Base-by-base conservation (phyloP, 2,888 invertebrate species). In the Lasioglossum oenotherae region DNA sequence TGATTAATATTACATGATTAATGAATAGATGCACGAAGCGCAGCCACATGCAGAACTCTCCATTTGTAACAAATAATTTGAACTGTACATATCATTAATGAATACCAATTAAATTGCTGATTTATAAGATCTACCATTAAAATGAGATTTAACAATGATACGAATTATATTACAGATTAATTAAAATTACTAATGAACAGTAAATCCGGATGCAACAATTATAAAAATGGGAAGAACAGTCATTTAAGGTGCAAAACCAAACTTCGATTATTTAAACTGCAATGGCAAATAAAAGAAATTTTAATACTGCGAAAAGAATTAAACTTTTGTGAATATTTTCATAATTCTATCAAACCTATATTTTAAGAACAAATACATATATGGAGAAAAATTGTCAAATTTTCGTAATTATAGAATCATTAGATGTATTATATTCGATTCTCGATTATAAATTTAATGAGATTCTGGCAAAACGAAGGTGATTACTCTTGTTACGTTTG, bases 401-500 rank as follows among this genome's bases (percentile, higher is more conserved):
- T 35, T 10, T 19, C 38, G 4, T 35, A 69, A 69, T 23, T 35
- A 41, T 41, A n/a, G 3, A n/a, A 57, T 10, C 41, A n/a, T 41
- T 71, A 71, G 8, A 69, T 41, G 14, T 14, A 10, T n/a, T 14
- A 71, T n/a, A 71, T 71, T 71, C 35, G 35, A 67, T 67, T 35
- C 31, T 38, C 19, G 67, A 41, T 38, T 71, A 38, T n/a, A 38
- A 12, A 69, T 76, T 81, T 16, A 44, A 71, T 67, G 49, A 74
- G 81, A 81, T 31, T 23, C 46, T 44, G 57, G 23, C 12, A 72
- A 74, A 74, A 46, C 38, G 67, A 53, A 4, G 76, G 78, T 79
- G 79, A 81, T 80, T 74, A 76, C 53, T 83, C 69, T 89, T 75
- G 57, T 49, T 23, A 76, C 31, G 38, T 74, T 76, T 76, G 46